These are phyloP conservation scores for Piprites chloris DNA, from an alignment of 2,113 vertebrate genomes.

Conservation along the genomic window DNA sequence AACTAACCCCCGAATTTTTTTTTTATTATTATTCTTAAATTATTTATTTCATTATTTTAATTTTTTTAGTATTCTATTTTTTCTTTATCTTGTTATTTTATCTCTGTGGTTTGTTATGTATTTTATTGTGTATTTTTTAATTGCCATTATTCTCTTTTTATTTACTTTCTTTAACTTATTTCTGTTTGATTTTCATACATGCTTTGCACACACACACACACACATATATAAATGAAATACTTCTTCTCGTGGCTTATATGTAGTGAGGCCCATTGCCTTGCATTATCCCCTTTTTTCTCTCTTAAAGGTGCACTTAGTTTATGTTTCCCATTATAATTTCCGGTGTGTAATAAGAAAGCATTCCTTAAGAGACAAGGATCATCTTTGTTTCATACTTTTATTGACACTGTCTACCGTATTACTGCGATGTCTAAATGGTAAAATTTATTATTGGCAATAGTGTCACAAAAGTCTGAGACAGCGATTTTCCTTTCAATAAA, in stretches of 20 bases:
- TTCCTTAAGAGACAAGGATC: constrained; percentile 74
- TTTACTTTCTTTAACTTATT: background rate
- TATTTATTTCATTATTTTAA: background rate
- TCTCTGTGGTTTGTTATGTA: rapidly evolving
- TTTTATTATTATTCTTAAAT: rapidly evolving
- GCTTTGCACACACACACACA: background rate
- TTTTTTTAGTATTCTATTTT: background rate
- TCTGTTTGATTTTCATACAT: background rate
- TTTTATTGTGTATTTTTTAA: background rate
- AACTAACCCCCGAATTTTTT: background rate
- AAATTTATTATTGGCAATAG: constrained; percentile 85
- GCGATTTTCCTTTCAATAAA: constrained; percentile 88
- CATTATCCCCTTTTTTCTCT: background rate
- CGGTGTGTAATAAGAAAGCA: constrained; percentile 72
- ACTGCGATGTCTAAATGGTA: constrained; percentile 77
- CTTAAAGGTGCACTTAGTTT: constrained; percentile 57
- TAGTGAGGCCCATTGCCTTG: background rate
- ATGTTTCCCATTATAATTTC: constrained; percentile 71
- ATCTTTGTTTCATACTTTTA: constrained; percentile 80
- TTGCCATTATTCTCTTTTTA: background rate
- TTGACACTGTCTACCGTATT: constrained; percentile 80
- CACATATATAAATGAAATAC: background rate
- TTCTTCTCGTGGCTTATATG: background rate
- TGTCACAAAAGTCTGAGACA: constrained; percentile 86
- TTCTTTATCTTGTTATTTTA: background rate